Base-by-base conservation (phyloP, 2,888 invertebrate species). In the Latheticus oryzae region DNA sequence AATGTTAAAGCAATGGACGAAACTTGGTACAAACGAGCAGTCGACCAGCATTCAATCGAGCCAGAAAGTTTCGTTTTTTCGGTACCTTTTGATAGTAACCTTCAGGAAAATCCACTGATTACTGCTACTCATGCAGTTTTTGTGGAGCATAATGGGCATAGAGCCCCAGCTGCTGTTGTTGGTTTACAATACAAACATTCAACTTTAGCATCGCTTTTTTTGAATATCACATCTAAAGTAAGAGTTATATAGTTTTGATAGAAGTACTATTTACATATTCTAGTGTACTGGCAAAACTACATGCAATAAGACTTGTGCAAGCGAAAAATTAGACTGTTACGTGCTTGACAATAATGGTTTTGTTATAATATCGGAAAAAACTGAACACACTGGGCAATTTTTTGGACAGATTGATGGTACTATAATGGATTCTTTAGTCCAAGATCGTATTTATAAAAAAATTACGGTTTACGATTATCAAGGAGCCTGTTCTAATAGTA, bases 391-490 rank as follows among this genome's bases (percentile, higher is more conserved):
- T 1, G 96, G 96, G 1, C 86, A 89, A 71, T 97, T 97, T 79
- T 96, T 96, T 72, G 97, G 96, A 0, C 93, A 95, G 78, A 90
- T 95, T 28, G 95, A 96, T 76, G 94, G 94, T 11, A 94, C 94
- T 7, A 93, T 95, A 59, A 94, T 95, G 93, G 93, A 95, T 78
- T 93, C 93, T 0, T 79, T 95, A 45, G 94, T 95, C 0, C 93
- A 95, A 74, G 93, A 93, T 73, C 85, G 90, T 61, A 94, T 95
- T 70, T 95, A 93, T 78, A 91, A 91, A 72, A 90, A 92, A 75
- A 88, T 95, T 1, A 86, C 89, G 0, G 89, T 95, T 0, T 90
- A 90, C 66, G 95, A 95, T 74, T 93, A 94, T 73, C 95, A 95
- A 77, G 95, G 93, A 0, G 84, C 91, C 26, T 95, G 95, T 72